Percentiles rank a stretch among this genome's conserved stretches.
Conservation (phyloP, 2,113 vertebrate species). For the Oncorhynchus masou region DNA sequence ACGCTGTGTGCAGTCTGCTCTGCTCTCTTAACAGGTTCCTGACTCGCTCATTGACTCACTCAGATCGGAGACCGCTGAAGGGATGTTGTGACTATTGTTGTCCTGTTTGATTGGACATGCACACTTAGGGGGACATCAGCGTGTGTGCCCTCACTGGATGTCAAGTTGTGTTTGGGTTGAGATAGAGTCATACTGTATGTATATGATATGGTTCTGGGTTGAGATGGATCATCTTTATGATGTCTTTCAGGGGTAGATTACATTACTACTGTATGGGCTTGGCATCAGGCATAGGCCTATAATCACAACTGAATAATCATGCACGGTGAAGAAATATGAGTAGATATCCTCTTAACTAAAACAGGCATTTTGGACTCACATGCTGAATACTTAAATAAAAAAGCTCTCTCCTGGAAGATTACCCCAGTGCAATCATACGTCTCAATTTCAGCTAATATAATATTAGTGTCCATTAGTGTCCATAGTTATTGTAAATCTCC, state of each 20-base stretch:
- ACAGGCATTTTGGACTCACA: background rate
- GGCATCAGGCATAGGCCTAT: background rate
- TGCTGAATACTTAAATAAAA: background rate
- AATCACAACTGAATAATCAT: background rate
- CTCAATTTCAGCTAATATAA: background rate
- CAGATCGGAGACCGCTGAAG: background rate
- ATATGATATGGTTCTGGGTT: no score
- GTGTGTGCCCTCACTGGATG: conserved; percentile 7
- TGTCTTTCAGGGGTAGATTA: background rate
- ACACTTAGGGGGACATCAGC: conserved; percentile 8
- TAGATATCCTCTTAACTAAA: background rate
- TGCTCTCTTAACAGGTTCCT: conserved; percentile 1
- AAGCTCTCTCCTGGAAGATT: background rate
- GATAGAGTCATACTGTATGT: background rate
- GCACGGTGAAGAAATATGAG: background rate
- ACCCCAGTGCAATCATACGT: background rate
- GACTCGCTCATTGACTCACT: conserved; percentile 10
- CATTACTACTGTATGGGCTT: background rate
- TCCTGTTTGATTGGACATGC: conserved; percentile 6
- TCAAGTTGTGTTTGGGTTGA: conserved; percentile 23
- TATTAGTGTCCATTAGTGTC: background rate
- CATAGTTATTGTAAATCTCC: no score
- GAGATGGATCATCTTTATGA: no score
- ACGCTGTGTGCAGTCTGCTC: background rate
- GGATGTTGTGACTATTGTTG: conserved; percentile 5